Conservation (phyloP, 1,140 invertebrate genomes). For the Holotrichia oblita region DNA sequence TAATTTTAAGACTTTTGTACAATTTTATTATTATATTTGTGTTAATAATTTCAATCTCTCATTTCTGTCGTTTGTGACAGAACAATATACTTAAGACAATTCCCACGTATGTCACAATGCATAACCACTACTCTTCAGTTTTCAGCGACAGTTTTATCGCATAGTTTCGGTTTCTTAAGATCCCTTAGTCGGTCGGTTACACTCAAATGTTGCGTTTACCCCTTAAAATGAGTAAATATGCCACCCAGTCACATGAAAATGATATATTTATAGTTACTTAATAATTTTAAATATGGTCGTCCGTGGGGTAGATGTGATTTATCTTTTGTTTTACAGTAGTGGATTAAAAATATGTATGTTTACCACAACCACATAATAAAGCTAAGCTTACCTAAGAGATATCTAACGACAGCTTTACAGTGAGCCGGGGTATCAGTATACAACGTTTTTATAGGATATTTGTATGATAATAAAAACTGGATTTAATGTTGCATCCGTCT, state of each 20-base stretch:
- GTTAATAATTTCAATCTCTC: too few species aligned
- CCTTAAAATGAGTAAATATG: not conserved
- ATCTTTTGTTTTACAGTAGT: not conserved
- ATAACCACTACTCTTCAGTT: not conserved
- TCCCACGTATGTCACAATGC: too few species aligned
- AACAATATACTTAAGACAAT: not conserved
- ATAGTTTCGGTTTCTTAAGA: not conserved
- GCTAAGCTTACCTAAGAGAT: not conserved
- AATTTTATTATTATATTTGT: too few species aligned
- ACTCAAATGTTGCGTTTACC: not conserved
- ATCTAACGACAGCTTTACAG: too few species aligned
- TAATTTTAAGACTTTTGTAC: too few species aligned
- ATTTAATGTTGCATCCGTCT: too few species aligned
- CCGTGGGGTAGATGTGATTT: not conserved
- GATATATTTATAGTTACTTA: slow-evolving; percentile 14
- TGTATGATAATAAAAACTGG: too few species aligned
- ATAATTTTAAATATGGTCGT: not conserved
- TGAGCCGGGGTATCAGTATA: too few species aligned
- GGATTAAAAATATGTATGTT: not conserved
- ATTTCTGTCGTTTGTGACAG: too few species aligned
- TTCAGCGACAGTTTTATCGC: not conserved
- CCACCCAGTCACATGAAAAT: slow-evolving; percentile 1
- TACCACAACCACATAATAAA: not conserved
- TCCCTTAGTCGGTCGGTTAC: not conserved
- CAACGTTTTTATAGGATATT: too few species aligned